Conservation (phyloP, 2,888 invertebrate species). For the Lissonota sp. region DNA sequence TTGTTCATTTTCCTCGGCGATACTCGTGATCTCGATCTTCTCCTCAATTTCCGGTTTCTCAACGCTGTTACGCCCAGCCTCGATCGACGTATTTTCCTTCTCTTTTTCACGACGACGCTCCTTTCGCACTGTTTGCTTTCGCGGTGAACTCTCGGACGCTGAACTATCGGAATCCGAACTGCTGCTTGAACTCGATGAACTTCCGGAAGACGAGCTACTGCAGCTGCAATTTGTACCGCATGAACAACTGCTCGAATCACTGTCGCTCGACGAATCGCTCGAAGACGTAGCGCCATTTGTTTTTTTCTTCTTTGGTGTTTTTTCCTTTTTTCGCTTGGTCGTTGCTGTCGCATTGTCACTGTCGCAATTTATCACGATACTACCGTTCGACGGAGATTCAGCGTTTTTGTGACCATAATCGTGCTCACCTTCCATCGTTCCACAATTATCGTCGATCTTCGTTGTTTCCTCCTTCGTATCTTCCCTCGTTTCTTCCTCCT, state of each 20-base stretch:
- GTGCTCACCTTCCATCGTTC: slow-evolving; percentile 78
- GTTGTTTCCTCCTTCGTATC: slow-evolving; percentile 63
- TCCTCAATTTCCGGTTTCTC: slow-evolving; percentile 76
- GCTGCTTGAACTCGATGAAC: slow-evolving; percentile 86
- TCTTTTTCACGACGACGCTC: slow-evolving; percentile 79
- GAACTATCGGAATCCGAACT: slow-evolving; percentile 87
- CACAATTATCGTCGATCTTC: slow-evolving; percentile 70
- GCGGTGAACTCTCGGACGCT: slow-evolving; percentile 85
- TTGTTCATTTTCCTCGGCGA: slow-evolving; percentile 83
- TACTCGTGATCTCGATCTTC: slow-evolving; percentile 84
- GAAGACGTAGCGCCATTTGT: slow-evolving; percentile 86
- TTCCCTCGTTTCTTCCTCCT: too few species aligned
- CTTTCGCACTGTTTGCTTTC: slow-evolving; percentile 79
- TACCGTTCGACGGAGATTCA: slow-evolving; percentile 55
- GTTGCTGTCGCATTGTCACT: slow-evolving; percentile 68
- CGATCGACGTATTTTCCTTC: slow-evolving; percentile 81
- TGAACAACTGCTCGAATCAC: slow-evolving; percentile 90
- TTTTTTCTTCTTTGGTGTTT: slow-evolving; percentile 81
- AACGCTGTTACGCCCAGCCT: slow-evolving; percentile 80
- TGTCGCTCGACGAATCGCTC: slow-evolving; percentile 91
- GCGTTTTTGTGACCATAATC: slow-evolving; percentile 63
- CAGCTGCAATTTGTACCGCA: slow-evolving; percentile 94
- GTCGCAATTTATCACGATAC: slow-evolving; percentile 63
- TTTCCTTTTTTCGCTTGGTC: slow-evolving; percentile 73
- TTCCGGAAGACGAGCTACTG: slow-evolving; percentile 89